These are phyloP conservation scores for Malurus melanocephalus DNA, from an alignment of 2,113 vertebrate species.

Conservation along the genomic window DNA sequence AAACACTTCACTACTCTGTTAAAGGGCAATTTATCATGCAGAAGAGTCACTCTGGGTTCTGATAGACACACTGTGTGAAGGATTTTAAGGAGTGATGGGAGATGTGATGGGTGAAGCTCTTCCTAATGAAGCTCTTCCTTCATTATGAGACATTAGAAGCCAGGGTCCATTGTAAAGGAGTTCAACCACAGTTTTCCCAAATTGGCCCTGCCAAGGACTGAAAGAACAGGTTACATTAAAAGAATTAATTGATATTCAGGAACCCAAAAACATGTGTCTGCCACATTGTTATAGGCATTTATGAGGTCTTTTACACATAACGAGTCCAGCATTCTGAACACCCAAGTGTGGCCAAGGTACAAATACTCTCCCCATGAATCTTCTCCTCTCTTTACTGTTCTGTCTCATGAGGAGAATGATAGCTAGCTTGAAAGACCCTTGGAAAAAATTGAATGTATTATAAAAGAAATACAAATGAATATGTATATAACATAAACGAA, in stretches of 20 bases:
- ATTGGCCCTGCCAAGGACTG: background rate
- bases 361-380: background rate
- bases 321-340: background rate
- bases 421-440: background rate
- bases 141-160: background rate
- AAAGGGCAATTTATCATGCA: background rate
- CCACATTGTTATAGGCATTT: rapidly evolving
- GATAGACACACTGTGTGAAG: background rate
- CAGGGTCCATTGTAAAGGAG: background rate
- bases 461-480: no score
- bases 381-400: background rate
- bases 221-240: background rate
- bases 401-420: background rate
- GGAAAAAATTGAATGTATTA: background rate
- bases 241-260: background rate
- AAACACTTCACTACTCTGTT: background rate
- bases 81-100: background rate
- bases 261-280: background rate
- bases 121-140: background rate
- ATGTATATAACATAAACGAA: background rate
- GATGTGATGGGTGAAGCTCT: background rate
- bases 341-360: background rate
- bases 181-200: background rate
- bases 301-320: background rate
- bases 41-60: background rate